Conservation (phyloP, 2,797 vertebrate species). For the Falco biarmicus region DNA sequence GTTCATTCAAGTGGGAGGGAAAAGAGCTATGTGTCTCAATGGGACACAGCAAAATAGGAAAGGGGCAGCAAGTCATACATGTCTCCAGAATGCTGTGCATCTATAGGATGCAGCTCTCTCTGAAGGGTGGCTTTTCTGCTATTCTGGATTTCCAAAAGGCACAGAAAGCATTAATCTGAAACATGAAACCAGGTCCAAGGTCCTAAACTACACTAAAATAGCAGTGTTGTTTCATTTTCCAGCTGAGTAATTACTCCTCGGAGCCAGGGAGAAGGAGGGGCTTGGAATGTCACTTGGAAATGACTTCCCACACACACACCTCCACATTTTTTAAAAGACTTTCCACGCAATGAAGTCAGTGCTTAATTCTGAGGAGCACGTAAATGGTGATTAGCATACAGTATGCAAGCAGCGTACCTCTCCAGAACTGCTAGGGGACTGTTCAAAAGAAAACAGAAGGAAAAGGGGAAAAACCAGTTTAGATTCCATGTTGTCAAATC, state of each 20-base stretch:
- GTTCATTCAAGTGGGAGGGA: conserved; percentile 63
- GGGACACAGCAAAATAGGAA: conserved; percentile 13
- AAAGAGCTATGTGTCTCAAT: conserved; percentile 19
- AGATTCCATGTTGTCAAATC: not conserved
- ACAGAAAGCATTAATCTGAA: conserved; percentile 58
- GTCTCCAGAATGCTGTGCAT: conserved; percentile 12
- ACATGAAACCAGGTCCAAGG: conserved; percentile 52
- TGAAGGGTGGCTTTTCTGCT: conserved; percentile 20
- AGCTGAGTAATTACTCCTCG: conserved; percentile 69
- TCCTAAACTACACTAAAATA: conserved; percentile 72
- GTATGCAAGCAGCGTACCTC: not conserved
- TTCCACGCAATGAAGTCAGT: conserved; percentile 53
- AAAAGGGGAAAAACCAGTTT: not conserved
- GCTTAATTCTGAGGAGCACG: conserved; percentile 47
- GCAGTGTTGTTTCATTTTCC: conserved; percentile 70
- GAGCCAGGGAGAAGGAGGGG: conserved; percentile 63
- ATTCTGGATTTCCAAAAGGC: conserved; percentile 60
- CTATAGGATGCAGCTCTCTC: not conserved
- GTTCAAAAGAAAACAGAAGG: not conserved
- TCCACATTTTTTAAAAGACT: conserved; percentile 59
- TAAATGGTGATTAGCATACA: not conserved
- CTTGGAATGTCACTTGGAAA: conserved; percentile 76
- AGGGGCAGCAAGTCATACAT: not conserved
- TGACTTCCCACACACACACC: conserved; percentile 34
- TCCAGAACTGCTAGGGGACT: not conserved